Evolutionary conservation across 1,140 invertebrate genomes (phyloP).

Genomic region (Phortica variegata): DNA sequence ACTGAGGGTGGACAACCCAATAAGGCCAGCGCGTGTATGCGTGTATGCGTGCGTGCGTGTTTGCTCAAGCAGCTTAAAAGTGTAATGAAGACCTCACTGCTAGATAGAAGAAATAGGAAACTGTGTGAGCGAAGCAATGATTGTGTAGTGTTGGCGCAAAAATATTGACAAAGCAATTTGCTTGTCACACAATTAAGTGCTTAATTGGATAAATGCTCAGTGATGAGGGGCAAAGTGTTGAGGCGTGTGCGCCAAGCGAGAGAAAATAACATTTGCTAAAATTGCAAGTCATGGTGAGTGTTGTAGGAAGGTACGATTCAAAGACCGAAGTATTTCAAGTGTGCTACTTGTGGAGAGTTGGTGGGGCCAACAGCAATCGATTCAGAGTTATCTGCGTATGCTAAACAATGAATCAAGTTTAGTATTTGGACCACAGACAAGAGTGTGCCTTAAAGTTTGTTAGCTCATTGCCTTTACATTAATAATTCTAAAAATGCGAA

Average conservation of each 20-base stretch:
- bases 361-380: slow-evolving; percentile 3
- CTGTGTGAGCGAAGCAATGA: neutral
- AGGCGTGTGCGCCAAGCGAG: neutral
- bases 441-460: too few relatives aligned
- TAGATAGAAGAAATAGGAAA: slow-evolving; percentile 20
- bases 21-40: neutral
- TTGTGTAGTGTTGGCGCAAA: slow-evolving; percentile 15
- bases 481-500: too few relatives aligned
- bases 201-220: slow-evolving; percentile 50
- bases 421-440: slow-evolving; percentile 21
- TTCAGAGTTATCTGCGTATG: neutral
- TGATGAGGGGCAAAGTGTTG: slow-evolving; percentile 17
- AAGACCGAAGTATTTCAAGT: too few relatives aligned
- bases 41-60: slow-evolving; percentile 9
- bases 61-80: slow-evolving; percentile 10
- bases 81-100: slow-evolving; percentile 44
- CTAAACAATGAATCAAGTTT: slow-evolving; percentile 21
- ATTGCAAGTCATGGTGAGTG: neutral
- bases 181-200: slow-evolving; percentile 54
- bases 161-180: slow-evolving; percentile 55
- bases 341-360: slow-evolving; percentile 19
- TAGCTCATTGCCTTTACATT: too few relatives aligned
- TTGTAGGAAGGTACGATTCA: too few relatives aligned
- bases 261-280: neutral
- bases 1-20: neutral